Evolutionary conservation across 92 coral and sea anemone species (phyloP).

Genomic region (Parazoanthus atlanticus): DNA sequence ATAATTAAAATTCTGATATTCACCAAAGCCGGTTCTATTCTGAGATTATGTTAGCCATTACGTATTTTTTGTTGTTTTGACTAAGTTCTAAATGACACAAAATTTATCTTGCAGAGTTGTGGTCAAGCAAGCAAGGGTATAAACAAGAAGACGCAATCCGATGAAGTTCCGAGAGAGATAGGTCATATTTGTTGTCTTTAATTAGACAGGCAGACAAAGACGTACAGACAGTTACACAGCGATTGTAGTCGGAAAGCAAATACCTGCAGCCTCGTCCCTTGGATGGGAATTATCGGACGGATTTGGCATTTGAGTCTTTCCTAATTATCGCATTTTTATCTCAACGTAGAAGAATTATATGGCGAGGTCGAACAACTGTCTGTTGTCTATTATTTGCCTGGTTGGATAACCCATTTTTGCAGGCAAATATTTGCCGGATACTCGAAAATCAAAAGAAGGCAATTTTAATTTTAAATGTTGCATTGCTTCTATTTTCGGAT

Average conservation of each 20-base stretch:
- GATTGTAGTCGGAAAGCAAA: not conserved
- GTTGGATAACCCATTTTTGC: not conserved
- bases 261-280: not conserved
- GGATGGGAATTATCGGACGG: no score
- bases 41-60: not conserved
- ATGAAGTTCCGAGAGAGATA: not conserved
- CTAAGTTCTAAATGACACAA: not conserved
- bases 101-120: constrained; percentile 12
- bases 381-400: no score
- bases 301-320: no score
- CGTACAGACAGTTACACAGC: not conserved
- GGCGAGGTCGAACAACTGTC: no score
- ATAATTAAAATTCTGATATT: not conserved
- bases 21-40: not conserved
- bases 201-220: not conserved
- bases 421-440: not conserved
- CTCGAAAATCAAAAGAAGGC: not conserved
- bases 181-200: not conserved
- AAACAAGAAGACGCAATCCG: not conserved
- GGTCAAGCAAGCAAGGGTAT: constrained; percentile 1
- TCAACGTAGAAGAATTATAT: no score
- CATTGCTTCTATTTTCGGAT: not conserved
- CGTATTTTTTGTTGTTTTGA: not conserved
- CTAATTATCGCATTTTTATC: no score
- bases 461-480: not conserved